Base-by-base conservation (phyloP, 2,888 invertebrate genomes). In the Coelopa pilipes region DNA sequence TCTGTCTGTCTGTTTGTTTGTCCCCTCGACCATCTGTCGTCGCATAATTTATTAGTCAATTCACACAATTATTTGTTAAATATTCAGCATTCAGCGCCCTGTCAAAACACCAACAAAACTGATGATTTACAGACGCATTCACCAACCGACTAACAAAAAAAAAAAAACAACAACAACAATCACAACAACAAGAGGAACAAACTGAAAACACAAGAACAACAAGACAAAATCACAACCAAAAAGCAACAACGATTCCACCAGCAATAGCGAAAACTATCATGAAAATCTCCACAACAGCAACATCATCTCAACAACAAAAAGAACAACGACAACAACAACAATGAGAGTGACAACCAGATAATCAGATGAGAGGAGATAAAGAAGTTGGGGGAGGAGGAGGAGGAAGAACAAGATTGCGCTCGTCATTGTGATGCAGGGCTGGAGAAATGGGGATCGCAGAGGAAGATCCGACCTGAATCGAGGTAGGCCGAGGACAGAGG, bases 11-110 rank as follows among this genome's bases (percentile, higher is more conserved):
- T 9, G 10, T n/a, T 11, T 5, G 10, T 53, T 11, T 53, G 53
- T 53, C 53, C 53, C 34, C 34, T 34, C 34, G 34, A 53, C n/a
- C 53, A 53, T 13, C n/a, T n/a, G 53, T 53, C n/a, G 13, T 3
- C 53, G 3, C 53, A 80, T 83, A 84, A 85, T 83, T 83, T 83
- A 85, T 85, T 83, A 82, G 82, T 82, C 84, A 84, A 83, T 83
- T 85, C 82, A 84, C 80, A 82, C 84, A 84, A 83, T 84, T 82
- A 82, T 85, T 76, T 84, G 82, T 84, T 83, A 82, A 85, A 85
- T 84, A 84, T 85, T 83, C 80, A 83, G 83, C 83, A 83, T 82
- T 83, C 83, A 82, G 78, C 81, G 80, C 79, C 78, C 83, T 85
- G 84, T 83, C 84, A 85, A 81, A 83, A 83, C 85, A 83, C 78